Percentiles rank a stretch among this genome's conserved stretches.
phyloP scores from a whole-genome alignment of 2,113 vertebrate genomes.

The Nansenia antarctica region DNA sequence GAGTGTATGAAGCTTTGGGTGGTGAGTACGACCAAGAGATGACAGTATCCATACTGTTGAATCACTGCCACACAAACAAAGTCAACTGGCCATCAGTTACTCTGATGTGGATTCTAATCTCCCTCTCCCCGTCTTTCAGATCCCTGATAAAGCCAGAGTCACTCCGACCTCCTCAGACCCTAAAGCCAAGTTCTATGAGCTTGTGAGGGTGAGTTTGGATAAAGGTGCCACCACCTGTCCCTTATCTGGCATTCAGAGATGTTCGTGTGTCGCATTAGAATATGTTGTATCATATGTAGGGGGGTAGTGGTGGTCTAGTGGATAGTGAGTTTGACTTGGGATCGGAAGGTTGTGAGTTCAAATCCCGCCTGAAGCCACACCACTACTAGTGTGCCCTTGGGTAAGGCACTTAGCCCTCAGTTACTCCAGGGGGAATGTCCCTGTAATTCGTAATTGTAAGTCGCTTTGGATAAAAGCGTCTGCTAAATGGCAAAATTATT shows the following conservation, averaged over 20 bases:
- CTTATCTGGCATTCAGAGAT: background rate
- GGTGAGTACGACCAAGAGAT: slow-evolving; percentile 70
- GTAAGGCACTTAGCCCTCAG: too few species aligned
- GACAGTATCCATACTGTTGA: background rate
- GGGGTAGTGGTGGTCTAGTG: too few species aligned
- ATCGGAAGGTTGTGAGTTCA: too few species aligned
- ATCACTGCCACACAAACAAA: too few species aligned
- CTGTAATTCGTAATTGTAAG: too few species aligned
- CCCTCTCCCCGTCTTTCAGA: slow-evolving; percentile 62
- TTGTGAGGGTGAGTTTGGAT: slow-evolving; percentile 86
- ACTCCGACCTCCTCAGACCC: slow-evolving; percentile 88
- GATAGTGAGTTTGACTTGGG: too few species aligned
- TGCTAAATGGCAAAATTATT: too few species aligned
- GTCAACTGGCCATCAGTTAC: background rate
- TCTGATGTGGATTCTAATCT: too few species aligned
- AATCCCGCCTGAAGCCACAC: too few species aligned
- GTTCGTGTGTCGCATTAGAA: background rate
- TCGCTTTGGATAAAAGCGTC: too few species aligned
- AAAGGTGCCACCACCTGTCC: background rate
- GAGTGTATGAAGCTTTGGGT: slow-evolving; percentile 93
- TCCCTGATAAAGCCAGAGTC: slow-evolving; percentile 94
- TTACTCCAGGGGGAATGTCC: too few species aligned
- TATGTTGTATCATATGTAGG: background rate
- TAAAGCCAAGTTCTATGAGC: slow-evolving; percentile 89
- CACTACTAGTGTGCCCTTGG: too few species aligned